Base-by-base conservation (phyloP, 2,888 invertebrate species). In the Cryptocephalus primarius region DNA sequence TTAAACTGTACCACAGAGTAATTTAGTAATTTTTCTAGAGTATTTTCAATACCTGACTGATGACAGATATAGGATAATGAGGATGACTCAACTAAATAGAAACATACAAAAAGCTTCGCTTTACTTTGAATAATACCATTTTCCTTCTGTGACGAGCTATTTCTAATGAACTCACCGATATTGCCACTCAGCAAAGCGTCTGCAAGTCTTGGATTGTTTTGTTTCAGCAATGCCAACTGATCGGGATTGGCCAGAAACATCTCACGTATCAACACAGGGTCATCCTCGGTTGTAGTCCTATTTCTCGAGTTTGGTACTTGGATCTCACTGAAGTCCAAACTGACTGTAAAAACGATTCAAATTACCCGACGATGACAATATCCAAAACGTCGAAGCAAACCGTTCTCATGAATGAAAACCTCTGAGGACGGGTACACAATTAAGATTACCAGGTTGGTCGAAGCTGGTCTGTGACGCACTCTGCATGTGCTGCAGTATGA, bases 181-280 rank as follows among this genome's bases (percentile, higher is more conserved):
- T 85, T 85, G 31, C 90, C 92, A 59, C 85, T 88, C 1, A 88
- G 75, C 31, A 95, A 71, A 12, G 96, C 94, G 67, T 94, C 94
- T 9, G 95, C 94, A 48, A 96, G 72, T 55, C 85, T 77, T 8
- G 94, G 89, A 74, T 96, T 96, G 62, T 95, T 90, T 67, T 95
- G 93, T 65, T 91, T 89, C 8, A 96, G 73, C 48, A 94, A 68
- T 1, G 94, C 86, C 47, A 95, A 71, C 65, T 94, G 90, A 64
- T 92, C 89, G 0, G 95, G 95, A 70, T 91, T 91, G 32, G 85
- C 83, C 39, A 91, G 69, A 59, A 93, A 85, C 84, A 89, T 86
- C 61, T 91, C 86, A 53, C 88, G 75, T 46, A 93, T 88, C 60
- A 83, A 77, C 12, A 82, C 83, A 8, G 92, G 91, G 70, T 92